Evolutionary conservation across 2,888 invertebrate species (phyloP).

Genomic region (Neuroscelio doddi): DNA sequence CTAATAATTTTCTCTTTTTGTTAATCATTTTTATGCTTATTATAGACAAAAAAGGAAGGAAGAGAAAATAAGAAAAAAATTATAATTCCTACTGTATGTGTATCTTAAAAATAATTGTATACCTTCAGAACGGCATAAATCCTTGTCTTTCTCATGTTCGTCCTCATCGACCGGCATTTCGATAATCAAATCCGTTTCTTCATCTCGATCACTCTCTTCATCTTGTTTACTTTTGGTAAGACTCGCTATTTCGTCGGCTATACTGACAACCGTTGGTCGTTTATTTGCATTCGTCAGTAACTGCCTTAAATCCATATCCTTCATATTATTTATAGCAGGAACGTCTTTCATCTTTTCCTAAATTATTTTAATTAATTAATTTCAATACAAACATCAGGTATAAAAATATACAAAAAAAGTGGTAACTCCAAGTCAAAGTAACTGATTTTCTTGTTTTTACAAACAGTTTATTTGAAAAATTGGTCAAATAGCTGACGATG

Average conservation of each 20-base stretch:
- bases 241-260: conserved; percentile 63
- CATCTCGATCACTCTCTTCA: conserved; percentile 69
- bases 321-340: conserved; percentile 50
- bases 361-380: too few relatives aligned
- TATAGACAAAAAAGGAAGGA: too few relatives aligned
- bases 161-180: conserved; percentile 68
- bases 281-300: conserved; percentile 59
- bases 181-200: conserved; percentile 65
- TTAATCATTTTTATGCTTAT: too few relatives aligned
- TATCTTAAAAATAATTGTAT: background rate
- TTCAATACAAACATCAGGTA: too few relatives aligned
- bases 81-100: too few relatives aligned
- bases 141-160: conserved; percentile 63
- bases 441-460: too few relatives aligned
- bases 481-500: too few relatives aligned
- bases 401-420: too few relatives aligned
- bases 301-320: conserved; percentile 72
- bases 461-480: too few relatives aligned
- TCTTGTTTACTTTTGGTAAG: conserved; percentile 63
- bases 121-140: conserved; percentile 39
- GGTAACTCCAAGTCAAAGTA: too few relatives aligned
- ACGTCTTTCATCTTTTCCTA: conserved; percentile 52
- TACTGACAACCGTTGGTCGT: conserved; percentile 57
- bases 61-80: too few relatives aligned
- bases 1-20: too few relatives aligned